Conservation (phyloP, 2,113 vertebrate species). For the Onychostruthus taczanowskii region DNA sequence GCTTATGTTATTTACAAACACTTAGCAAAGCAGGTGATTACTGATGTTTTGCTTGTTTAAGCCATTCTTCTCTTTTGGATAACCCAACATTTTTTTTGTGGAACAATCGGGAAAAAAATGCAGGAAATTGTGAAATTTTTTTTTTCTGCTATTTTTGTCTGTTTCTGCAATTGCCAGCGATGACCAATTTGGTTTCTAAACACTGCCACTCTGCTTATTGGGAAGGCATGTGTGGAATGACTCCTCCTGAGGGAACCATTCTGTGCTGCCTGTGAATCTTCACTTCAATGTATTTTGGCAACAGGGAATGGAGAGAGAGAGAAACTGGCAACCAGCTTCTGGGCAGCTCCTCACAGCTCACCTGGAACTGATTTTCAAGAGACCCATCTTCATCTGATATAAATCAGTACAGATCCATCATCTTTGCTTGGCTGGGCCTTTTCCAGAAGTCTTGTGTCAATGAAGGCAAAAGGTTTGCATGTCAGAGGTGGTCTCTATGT, state of each 20-base stretch:
- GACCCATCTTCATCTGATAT: background rate
- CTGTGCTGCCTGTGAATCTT: background rate
- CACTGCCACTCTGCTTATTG: constrained; percentile 7
- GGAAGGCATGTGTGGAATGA: constrained; percentile 36
- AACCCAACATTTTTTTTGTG: background rate
- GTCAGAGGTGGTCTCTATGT: background rate
- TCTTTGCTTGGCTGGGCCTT: background rate
- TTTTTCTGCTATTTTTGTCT: constrained; percentile 31
- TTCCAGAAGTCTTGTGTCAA: background rate
- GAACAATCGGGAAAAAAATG: constrained; percentile 23
- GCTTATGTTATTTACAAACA: constrained; percentile 43
- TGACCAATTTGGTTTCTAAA: constrained; percentile 40
- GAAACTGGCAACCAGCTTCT: background rate
- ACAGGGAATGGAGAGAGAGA: background rate
- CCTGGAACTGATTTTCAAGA: constrained; percentile 23
- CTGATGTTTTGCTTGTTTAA: constrained; percentile 50
- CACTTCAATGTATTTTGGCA: constrained; percentile 18
- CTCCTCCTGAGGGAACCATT: background rate
- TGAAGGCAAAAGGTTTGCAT: background rate
- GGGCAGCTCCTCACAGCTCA: background rate
- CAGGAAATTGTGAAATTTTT: constrained; percentile 44
- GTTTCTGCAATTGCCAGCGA: background rate
- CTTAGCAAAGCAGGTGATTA: constrained; percentile 46
- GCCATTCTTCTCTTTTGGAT: constrained; percentile 39
- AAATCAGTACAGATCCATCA: background rate